Conservation (phyloP, 2,113 vertebrate species). For the Phaethornis superciliosus region DNA sequence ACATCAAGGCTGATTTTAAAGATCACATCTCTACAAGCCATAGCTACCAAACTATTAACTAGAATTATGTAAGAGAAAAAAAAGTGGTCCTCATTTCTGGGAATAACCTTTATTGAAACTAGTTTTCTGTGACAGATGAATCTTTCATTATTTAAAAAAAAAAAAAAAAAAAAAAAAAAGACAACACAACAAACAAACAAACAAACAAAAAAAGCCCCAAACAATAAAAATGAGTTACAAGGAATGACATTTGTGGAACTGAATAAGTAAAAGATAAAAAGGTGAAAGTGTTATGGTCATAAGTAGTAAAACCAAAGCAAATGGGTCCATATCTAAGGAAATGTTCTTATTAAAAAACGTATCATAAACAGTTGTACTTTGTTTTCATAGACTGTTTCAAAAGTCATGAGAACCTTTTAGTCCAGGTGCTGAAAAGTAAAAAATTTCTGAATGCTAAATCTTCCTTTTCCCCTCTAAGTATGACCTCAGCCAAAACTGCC, state of each 20-base stretch:
- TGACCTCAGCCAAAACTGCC: background rate
- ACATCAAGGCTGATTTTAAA: background rate
- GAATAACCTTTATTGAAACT: background rate
- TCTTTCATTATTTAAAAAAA: background rate
- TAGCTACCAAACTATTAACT: background rate
- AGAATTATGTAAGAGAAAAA: background rate
- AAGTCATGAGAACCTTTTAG: background rate
- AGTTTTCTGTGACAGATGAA: background rate
- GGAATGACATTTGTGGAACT: background rate
- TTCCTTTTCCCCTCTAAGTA: background rate
- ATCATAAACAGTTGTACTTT: background rate
- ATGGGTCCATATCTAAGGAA: background rate
- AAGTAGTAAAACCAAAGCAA: background rate
- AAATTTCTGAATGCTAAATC: background rate
- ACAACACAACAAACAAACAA: background rate
- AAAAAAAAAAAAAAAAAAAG: background rate
- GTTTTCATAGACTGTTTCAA: background rate
- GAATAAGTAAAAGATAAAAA: background rate
- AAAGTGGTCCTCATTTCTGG: background rate
- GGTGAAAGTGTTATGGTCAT: background rate
- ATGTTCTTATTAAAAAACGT: background rate
- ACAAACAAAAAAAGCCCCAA: background rate
- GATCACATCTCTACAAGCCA: background rate
- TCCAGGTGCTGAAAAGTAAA: background rate
- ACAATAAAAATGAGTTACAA: background rate